These are phyloP conservation scores for Gallinago undulata DNA, from an alignment of 2,113 vertebrate species.

Conservation along the genomic window DNA sequence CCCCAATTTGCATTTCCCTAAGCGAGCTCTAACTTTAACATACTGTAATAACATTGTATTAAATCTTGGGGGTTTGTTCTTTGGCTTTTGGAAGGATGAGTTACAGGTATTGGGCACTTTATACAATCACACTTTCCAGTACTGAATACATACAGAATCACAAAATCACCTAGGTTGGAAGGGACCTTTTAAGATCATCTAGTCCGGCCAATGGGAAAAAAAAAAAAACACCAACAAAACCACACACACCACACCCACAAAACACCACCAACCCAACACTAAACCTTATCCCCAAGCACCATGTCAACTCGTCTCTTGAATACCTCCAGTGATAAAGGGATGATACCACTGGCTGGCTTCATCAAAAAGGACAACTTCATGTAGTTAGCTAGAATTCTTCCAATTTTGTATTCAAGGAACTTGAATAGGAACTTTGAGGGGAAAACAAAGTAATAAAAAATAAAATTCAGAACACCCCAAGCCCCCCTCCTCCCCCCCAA, in stretches of 20 bases:
- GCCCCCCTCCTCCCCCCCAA: neutral
- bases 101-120: neutral
- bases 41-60: neutral
- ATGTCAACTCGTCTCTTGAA: too few species aligned
- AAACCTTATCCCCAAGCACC: too few species aligned
- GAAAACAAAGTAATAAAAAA: neutral
- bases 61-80: neutral
- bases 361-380: neutral
- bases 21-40: neutral
- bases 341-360: neutral
- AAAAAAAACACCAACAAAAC: too few species aligned
- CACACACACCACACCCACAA: too few species aligned
- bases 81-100: neutral
- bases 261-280: too few species aligned
- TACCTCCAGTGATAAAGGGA: too few species aligned
- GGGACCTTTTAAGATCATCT: too few species aligned
- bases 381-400: neutral
- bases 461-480: neutral
- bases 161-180: too few species aligned
- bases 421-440: neutral
- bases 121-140: neutral
- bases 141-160: neutral
- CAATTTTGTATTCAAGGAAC: neutral
- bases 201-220: too few species aligned
- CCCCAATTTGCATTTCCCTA: neutral